Base-by-base conservation (phyloP, 2,797 vertebrate species). In the Dryobates pubescens region DNA sequence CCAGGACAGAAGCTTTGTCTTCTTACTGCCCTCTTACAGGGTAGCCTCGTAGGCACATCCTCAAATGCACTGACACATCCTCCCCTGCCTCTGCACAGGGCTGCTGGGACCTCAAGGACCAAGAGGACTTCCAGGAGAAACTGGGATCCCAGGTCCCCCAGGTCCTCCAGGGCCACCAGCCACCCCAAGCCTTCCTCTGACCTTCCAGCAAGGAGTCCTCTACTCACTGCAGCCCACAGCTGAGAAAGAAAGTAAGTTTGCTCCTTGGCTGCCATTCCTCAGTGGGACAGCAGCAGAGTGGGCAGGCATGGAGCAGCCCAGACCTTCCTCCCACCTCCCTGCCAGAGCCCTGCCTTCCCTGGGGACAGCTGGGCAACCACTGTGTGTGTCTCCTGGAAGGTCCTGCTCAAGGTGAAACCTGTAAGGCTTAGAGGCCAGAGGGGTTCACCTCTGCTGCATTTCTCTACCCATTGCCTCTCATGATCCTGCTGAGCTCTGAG, bases 91-190 rank as follows among this genome's bases (percentile, higher is more conserved):
- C 74, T 83, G 38, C 82, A 56, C 89, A 99, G 99, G 99, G 59
- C 97, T 97, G 53, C 6, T 97, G 84, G 98, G 98, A 89, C 97
- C 98, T 26, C 98, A 97, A 72, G 99, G 99, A 45, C 98, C 98
- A 29, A 98, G 97, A 76, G 99, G 99, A 88, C 92, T 97, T 73
- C 97, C 97, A 54, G 99, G 99, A 95, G 98, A 98, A 92, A 96
- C 95, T 0, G 99, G 98, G 57, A 97, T 90, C 26, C 98, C 97
- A 0, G 98, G 99, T 3, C 98, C 97, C 6, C 98, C 98, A 0
- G 98, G 98, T 1, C 98, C 98, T 23, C 98, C 98, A 1, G 98
- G 98, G 58, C 98, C 97, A 54, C 98, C 98, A 3, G 98, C 98
- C 32, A 97, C 97, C 24, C 97, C 97, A 1, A 95, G 96, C 71